Evolutionary conservation across 2,113 vertebrate species (phyloP).

Genomic region (Danionella cerebrum): DNA sequence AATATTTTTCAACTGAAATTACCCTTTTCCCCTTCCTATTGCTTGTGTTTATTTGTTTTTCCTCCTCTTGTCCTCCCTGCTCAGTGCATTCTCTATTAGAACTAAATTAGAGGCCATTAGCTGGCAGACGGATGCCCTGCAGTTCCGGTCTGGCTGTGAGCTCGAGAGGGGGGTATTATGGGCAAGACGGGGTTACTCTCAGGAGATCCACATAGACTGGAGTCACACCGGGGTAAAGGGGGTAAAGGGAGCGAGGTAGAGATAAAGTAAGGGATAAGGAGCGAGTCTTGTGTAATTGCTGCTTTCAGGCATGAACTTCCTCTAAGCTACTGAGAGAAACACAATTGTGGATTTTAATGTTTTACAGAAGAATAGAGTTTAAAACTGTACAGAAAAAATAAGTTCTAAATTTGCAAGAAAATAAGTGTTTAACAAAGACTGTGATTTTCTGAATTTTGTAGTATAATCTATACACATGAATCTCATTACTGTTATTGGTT

Average conservation of each 20-base stretch:
- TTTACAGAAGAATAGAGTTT: too few species aligned
- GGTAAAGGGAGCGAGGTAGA: slow-evolving; percentile 7
- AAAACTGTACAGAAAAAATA: too few species aligned
- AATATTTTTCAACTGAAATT: slow-evolving; percentile 67
- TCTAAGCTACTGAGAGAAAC: too few species aligned
- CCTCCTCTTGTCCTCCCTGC: slow-evolving; percentile 31
- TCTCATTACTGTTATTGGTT: too few species aligned
- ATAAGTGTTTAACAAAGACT: too few species aligned
- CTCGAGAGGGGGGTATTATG: slow-evolving; percentile 32
- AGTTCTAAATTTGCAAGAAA: too few species aligned
- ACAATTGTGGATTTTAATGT: too few species aligned
- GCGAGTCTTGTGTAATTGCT: slow-evolving; percentile 4
- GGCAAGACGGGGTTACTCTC: slow-evolving; percentile 24
- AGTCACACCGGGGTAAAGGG: background rate
- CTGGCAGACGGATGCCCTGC: slow-evolving; percentile 53
- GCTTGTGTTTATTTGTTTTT: slow-evolving; percentile 52
- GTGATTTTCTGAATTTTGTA: too few species aligned
- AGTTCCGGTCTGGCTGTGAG: slow-evolving; percentile 46
- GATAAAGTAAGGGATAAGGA: slow-evolving; percentile 1
- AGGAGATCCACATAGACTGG: slow-evolving; percentile 7
- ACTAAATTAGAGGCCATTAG: slow-evolving; percentile 62
- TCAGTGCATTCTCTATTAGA: slow-evolving; percentile 57
- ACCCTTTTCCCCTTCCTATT: slow-evolving; percentile 67
- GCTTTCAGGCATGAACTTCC: slow-evolving; percentile 21
- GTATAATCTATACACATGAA: too few species aligned